Evolutionary conservation across 2,113 vertebrate genomes (phyloP).

Genomic region (Pterocles orientalis): DNA sequence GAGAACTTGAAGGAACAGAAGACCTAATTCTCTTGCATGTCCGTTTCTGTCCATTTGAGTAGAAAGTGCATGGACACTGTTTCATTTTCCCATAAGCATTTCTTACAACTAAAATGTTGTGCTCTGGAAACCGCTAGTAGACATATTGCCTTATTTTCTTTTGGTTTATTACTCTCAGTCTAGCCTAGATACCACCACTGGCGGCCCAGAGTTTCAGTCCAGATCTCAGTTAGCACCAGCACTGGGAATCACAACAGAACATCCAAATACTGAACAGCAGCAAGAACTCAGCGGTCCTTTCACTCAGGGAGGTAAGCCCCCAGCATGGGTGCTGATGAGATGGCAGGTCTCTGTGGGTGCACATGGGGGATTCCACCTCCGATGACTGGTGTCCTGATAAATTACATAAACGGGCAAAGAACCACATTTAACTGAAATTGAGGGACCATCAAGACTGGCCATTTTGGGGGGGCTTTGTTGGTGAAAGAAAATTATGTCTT

Average conservation of each 20-base stretch:
- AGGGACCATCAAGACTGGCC: background rate
- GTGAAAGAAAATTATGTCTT: background rate
- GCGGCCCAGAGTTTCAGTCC: background rate
- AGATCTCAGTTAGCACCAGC: background rate
- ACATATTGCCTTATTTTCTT: background rate
- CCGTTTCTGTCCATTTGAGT: background rate
- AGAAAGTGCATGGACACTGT: background rate
- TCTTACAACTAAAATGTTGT: background rate
- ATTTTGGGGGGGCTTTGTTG: background rate
- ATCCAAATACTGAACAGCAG: background rate
- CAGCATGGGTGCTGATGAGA: background rate
- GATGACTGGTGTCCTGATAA: background rate
- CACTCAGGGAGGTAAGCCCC: background rate
- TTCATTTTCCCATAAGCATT: background rate
- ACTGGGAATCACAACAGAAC: background rate
- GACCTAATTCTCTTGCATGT: background rate
- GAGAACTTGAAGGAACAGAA: background rate
- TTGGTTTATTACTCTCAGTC: background rate
- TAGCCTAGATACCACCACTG: background rate
- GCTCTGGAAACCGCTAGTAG: background rate
- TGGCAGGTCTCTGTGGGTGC: background rate
- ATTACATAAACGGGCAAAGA: background rate
- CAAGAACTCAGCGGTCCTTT: background rate
- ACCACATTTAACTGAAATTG: background rate
- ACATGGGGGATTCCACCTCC: rapidly evolving